Evolutionary conservation across 2,888 invertebrate genomes (phyloP).

Genomic region (Cyrtodaria siliqua): DNA sequence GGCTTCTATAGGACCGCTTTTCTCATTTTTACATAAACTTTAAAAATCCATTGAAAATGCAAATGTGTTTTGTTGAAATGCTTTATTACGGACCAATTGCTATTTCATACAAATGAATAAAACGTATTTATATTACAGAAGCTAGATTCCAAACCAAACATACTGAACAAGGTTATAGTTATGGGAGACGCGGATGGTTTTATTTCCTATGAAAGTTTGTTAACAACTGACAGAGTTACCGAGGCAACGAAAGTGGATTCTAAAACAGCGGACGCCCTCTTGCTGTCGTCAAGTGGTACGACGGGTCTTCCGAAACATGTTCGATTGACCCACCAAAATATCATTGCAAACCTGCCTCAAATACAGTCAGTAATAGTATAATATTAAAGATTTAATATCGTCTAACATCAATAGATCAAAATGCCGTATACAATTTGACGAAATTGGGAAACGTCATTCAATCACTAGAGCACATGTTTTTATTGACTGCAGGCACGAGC

Average conservation of each 20-base stretch:
- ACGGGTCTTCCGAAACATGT: slow-evolving; percentile 48
- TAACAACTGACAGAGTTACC: slow-evolving; percentile 23
- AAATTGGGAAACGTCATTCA: too few relatives aligned
- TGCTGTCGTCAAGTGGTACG: slow-evolving; percentile 54
- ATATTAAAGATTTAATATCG: too few relatives aligned
- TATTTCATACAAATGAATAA: neutral
- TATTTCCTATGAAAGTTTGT: slow-evolving; percentile 35
- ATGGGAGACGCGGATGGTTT: slow-evolving; percentile 18
- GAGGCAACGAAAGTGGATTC: slow-evolving; percentile 23
- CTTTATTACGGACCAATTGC: neutral
- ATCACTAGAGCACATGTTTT: too few relatives aligned
- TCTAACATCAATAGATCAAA: too few relatives aligned
- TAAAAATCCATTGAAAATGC: too few relatives aligned
- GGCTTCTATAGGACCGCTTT: too few relatives aligned
- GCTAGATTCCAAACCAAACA: slow-evolving; percentile 31
- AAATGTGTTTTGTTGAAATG: too few relatives aligned
- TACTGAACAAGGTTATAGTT: slow-evolving; percentile 35
- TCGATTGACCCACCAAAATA: slow-evolving; percentile 43
- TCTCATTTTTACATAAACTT: too few relatives aligned
- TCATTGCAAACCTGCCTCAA: slow-evolving; percentile 34
- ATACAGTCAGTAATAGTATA: slow-evolving; percentile 26
- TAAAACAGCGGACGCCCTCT: slow-evolving; percentile 20
- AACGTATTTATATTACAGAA: too few relatives aligned
- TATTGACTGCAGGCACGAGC: too few relatives aligned
- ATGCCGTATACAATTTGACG: too few relatives aligned